Base-by-base conservation (phyloP, 2,888 invertebrate genomes). In the Machimus rusticus region DNA sequence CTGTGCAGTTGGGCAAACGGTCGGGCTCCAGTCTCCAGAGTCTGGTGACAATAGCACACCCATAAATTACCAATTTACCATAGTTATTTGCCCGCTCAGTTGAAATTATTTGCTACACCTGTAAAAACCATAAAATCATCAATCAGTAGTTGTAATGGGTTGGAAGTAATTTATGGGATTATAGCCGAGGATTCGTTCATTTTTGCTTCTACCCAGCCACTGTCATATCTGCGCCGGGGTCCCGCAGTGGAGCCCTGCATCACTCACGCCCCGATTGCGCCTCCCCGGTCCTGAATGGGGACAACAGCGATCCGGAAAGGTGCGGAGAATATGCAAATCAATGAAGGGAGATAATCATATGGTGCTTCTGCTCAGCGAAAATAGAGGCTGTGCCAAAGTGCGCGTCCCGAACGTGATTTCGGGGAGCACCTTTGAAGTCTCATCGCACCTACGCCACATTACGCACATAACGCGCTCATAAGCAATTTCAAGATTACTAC, bases 131-230 rank as follows among this genome's bases (percentile, higher is more conserved):
- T 90, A 89, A 90, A 90, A 90, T 90, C 89, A 89, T 90, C 90
- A 90, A 90, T 90, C 89, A 90, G 89, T 89, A 89, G 89, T 89
- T 89, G 90, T 89, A 90, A 90, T 90, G 90, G 89, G 89, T 90
- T 90, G 90, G 90, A 90, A 90, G 89, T 90, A 90, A 90, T 90
- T 90, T 90, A 90, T 89, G 89, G 89, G 89, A 89, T 89, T 89
- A 89, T 88, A 88, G 88, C 86, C 88, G 86, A 88, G 88, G 39
- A 87, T 88, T 88, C 87, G 87, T 86, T 86, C 87, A 39, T 87
- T 87, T 87, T 87, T 86, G 78, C 77, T 86, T 86, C 55, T 57
- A 37, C 16, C 43, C 82, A 19, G 74, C 78, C 74, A 81, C 31
- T 76, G 57, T 66, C 66, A 82, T 82, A 82, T 82, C 82, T 57